phyloP scores from a whole-genome alignment of 30 jellyfish, hydroid and myxozoan genomes.

The Haliclystus octoradiatus region DNA sequence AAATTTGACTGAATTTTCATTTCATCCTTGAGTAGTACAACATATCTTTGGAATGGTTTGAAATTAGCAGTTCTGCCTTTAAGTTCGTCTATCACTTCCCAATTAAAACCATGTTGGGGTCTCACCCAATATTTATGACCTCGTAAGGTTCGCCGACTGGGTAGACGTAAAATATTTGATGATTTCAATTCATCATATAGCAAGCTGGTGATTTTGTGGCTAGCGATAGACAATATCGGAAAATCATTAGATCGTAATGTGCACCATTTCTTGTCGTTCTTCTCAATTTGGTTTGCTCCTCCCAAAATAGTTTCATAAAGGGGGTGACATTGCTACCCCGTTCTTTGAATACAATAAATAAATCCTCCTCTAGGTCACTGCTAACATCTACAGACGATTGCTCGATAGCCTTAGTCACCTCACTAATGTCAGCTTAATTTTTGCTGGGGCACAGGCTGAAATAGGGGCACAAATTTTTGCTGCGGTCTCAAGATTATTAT shows the following conservation, averaged over 20 bases:
- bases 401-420: slow-evolving; percentile 3
- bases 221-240: slow-evolving; percentile 20
- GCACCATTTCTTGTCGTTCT: slow-evolving; percentile 39
- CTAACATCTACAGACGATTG: slow-evolving; percentile 11
- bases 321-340: slow-evolving; percentile 14
- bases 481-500: slow-evolving; percentile 8
- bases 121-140: slow-evolving; percentile 28
- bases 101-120: slow-evolving; percentile 34
- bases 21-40: slow-evolving; percentile 3
- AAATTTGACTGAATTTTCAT: slow-evolving; percentile 12
- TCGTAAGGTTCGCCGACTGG: slow-evolving; percentile 40
- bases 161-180: slow-evolving; percentile 9
- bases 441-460: slow-evolving; percentile 22
- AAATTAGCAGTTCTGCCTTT: background rate
- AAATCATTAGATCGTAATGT: slow-evolving; percentile 56
- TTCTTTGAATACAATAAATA: background rate
- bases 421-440: slow-evolving; percentile 2
- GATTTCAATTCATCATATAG: slow-evolving; percentile 23
- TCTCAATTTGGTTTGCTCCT: slow-evolving; percentile 50
- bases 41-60: slow-evolving; percentile 5
- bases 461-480: slow-evolving; percentile 25
- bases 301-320: slow-evolving; percentile 41
- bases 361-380: slow-evolving; percentile 13
- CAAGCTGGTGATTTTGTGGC: slow-evolving; percentile 26
- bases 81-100: slow-evolving; percentile 5